phyloP scores from a whole-genome alignment of 2,797 vertebrate genomes.

The Arctocebus calabarensis region DNA sequence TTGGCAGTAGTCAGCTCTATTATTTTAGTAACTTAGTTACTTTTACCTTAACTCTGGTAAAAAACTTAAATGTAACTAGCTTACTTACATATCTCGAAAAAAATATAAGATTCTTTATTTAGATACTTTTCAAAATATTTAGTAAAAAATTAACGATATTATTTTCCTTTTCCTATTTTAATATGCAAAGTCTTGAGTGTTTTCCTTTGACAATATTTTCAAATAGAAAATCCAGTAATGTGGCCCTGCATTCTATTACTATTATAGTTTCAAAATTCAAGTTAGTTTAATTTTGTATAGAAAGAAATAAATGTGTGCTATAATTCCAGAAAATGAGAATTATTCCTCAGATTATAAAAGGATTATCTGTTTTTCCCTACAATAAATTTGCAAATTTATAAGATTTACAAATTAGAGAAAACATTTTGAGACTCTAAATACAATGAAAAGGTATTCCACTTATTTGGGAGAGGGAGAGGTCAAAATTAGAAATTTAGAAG shows the following conservation, averaged over 20 bases:
- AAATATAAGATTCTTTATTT: slow-evolving; percentile 13
- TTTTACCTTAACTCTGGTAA: slow-evolving; percentile 19
- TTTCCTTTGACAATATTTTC: slow-evolving; percentile 45
- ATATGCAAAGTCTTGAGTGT: slow-evolving; percentile 24
- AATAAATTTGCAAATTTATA: not conserved
- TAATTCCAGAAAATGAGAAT: not conserved
- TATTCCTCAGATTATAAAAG: slow-evolving; percentile 49
- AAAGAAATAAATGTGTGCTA: not conserved
- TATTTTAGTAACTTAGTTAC: slow-evolving; percentile 47
- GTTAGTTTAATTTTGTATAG: not conserved
- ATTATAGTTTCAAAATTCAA: slow-evolving; percentile 20
- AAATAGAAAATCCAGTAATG: not conserved
- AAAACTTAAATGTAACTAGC: not conserved
- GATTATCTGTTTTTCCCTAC: too few species aligned
- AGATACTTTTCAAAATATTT: not conserved
- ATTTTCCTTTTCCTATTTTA: slow-evolving; percentile 34
- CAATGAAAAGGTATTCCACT: not conserved
- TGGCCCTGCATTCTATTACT: not conserved
- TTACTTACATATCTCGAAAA: slow-evolving; percentile 22
- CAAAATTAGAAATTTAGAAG: not conserved
- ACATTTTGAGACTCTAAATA: slow-evolving; percentile 22
- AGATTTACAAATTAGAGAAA: not conserved
- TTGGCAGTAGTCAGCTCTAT: not conserved
- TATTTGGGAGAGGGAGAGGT: not conserved
- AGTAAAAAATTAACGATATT: slow-evolving; percentile 25